phyloP scores from a whole-genome alignment of 1,140 invertebrate species.

The Aphidius gifuensis region DNA sequence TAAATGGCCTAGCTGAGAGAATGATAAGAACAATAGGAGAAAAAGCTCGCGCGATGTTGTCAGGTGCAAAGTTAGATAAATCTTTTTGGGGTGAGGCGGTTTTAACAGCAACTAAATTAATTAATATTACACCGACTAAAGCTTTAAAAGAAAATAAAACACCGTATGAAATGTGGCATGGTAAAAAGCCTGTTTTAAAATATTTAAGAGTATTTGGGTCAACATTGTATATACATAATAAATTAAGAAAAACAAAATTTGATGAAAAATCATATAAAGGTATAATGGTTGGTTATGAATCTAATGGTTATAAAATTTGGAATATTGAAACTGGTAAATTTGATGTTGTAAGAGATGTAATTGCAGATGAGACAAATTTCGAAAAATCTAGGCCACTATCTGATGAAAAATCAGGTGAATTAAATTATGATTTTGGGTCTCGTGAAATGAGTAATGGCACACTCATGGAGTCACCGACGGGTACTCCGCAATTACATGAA shows the following conservation, averaged over 20 bases:
- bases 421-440: too few species aligned
- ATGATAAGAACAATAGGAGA: slow-evolving; percentile 49
- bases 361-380: slow-evolving; percentile 50
- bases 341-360: slow-evolving; percentile 44
- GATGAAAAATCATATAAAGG: slow-evolving; percentile 46
- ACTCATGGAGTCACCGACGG: too few species aligned
- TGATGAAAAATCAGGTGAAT: too few species aligned
- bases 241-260: slow-evolving; percentile 46
- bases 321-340: slow-evolving; percentile 39
- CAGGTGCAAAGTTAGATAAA: slow-evolving; percentile 33
- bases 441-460: too few species aligned
- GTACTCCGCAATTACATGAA: too few species aligned
- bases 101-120: slow-evolving; percentile 34
- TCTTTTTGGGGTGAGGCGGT: slow-evolving; percentile 49
- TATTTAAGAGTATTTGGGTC: slow-evolving; percentile 54
- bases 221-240: slow-evolving; percentile 48
- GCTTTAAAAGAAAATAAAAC: slow-evolving; percentile 42
- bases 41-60: slow-evolving; percentile 45
- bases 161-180: slow-evolving; percentile 53
- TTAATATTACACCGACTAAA: slow-evolving; percentile 38
- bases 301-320: slow-evolving; percentile 50
- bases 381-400: too few species aligned
- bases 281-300: slow-evolving; percentile 48
- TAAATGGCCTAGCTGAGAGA: slow-evolving; percentile 37
- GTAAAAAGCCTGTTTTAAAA: slow-evolving; percentile 47